Evolutionary conservation across 2,888 invertebrate species (phyloP).

Genomic region (Rhagium mordax): DNA sequence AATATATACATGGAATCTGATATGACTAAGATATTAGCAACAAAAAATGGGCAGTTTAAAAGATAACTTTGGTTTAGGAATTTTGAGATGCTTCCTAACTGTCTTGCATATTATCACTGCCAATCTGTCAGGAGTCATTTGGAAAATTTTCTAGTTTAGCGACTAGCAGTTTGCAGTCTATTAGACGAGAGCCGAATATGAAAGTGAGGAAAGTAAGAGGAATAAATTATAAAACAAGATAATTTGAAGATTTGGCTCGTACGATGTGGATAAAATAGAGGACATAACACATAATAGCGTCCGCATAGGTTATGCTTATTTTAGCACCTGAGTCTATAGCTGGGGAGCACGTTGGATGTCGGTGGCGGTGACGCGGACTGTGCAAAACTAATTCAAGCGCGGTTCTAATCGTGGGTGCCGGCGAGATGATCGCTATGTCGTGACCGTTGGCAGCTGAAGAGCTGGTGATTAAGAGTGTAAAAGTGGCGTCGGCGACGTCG

Average conservation of each 20-base stretch:
- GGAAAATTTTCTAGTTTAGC: no score
- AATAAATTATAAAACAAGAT: not conserved
- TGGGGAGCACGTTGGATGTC: slow-evolving; percentile 47
- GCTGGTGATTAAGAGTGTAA: slow-evolving; percentile 36
- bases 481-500: slow-evolving; percentile 34
- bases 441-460: slow-evolving; percentile 36
- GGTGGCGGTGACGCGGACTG: slow-evolving; percentile 45
- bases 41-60: no score
- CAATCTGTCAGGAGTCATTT: not conserved
- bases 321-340: slow-evolving; percentile 65
- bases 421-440: slow-evolving; percentile 7
- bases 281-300: slow-evolving; percentile 54
- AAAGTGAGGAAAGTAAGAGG: not conserved
- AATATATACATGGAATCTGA: no score
- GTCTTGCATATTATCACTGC: not conserved
- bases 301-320: slow-evolving; percentile 68
- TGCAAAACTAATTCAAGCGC: slow-evolving; percentile 55
- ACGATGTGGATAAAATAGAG: slow-evolving; percentile 9
- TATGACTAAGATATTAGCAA: no score
- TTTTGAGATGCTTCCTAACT: not conserved
- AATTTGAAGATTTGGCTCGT: not conserved
- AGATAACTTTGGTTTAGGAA: no score
- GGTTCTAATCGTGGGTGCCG: slow-evolving; percentile 46
- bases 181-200: not conserved
- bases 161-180: not conserved